Base-by-base conservation (phyloP, 2,888 invertebrate species). In the Parascotia fuliginaria region DNA sequence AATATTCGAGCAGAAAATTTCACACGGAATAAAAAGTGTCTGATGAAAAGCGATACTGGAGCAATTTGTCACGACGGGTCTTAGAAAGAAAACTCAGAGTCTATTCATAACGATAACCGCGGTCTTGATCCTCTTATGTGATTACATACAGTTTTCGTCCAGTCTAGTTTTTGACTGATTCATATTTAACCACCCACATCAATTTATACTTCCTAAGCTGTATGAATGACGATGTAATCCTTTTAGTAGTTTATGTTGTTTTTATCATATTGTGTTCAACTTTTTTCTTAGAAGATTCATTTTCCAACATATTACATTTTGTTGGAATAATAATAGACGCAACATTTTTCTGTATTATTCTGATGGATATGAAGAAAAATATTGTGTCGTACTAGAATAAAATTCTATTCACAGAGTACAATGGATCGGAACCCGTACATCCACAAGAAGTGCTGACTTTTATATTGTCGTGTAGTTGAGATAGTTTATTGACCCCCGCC, bases 11-110 rank as follows among this genome's bases (percentile, higher is more conserved):
- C 49, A 48, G 45, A 65, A 70, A 73, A 70, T 75, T 42, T 72
- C 68, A 65, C 64, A 66, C 60, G 55, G 69, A 65, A 70, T 71
- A 79, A 75, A 77, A 76, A 73, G 57, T 67, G 62, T 69, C 66
- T 63, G 64, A 70, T 70, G 70, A 70, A 65, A 69, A 72, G 65
- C 73, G 75, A 79, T 79, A 77, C 73, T 55, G 48, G 62, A 68
- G 79, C 64, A 67, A 79, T 79, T 79, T 79, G 79, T 79, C 79
- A 79, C 69, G 64, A 37, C 19, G 56, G 64, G 67, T 58, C 68
- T 77, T 70, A 74, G 73, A 60, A 66, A 52, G 46, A 51, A 48
- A 59, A 48, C 44, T 47, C 34, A 41, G 24, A 51, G 33, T 36
- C 54, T 55, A 64, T 61, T 59, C 64, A 53, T 28, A 31, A 41